These are phyloP conservation scores for rat (Rattus norvegicus) DNA, from an alignment of 2,113 vertebrate species.

Conservation along the genomic window GRCr8 NC_086035.1:32845001-32845500, in stretches of 20 bases:
- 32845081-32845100: neutral
- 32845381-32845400: conserved; percentile 68
- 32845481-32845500: conserved; percentile 70
- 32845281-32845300: neutral
- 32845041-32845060: neutral
- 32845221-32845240: neutral
- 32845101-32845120: neutral
- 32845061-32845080: neutral
- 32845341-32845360: conserved; percentile 77
- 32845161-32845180: too few species aligned
- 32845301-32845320: neutral
- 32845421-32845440: conserved; percentile 61
- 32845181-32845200: fast-evolving
- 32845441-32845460: conserved; percentile 75
- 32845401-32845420: conserved; percentile 49
- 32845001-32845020: conserved; percentile 75
- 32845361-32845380: conserved; percentile 79
- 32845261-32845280: neutral
- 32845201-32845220: neutral
- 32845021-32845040: conserved; percentile 11
- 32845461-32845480: conserved; percentile 63
- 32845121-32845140: conserved; percentile 47
- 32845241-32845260: neutral
- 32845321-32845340: neutral
- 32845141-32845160: neutral